phyloP scores from a whole-genome alignment of 2,888 invertebrate genomes.

The Muscina levida region DNA sequence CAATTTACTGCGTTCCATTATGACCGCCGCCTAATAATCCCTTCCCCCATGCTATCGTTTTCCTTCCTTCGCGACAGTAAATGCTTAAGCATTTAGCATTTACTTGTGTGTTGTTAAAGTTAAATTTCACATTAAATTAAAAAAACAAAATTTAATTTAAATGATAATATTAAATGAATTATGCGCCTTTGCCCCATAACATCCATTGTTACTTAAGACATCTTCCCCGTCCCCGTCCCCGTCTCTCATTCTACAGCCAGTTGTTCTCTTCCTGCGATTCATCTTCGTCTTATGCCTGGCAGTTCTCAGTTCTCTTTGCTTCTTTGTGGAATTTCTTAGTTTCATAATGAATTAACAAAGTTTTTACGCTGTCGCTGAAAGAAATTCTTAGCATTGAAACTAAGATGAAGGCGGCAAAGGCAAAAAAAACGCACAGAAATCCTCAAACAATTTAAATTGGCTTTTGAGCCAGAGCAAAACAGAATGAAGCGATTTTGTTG shows the following conservation, averaged over 20 bases:
- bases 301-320: too few relatives aligned
- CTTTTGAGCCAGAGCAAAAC: slow-evolving; percentile 32
- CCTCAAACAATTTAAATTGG: slow-evolving; percentile 28
- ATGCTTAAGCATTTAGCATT: too few relatives aligned
- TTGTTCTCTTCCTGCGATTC: too few relatives aligned
- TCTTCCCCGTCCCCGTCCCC: not conserved
- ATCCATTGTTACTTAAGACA: too few relatives aligned
- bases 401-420: not conserved
- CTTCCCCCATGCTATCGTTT: too few relatives aligned
- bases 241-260: not conserved
- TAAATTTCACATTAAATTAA: slow-evolving; percentile 42
- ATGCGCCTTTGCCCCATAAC: not conserved
- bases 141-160: slow-evolving; percentile 52
- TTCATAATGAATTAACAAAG: slow-evolving; percentile 36
- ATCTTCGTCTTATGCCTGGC: too few relatives aligned
- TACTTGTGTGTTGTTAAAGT: too few relatives aligned
- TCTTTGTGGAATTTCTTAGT: slow-evolving; percentile 9
- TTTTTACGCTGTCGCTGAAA: not conserved
- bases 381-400: slow-evolving; percentile 17
- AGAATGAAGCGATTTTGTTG: too few relatives aligned
- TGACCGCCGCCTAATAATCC: too few relatives aligned
- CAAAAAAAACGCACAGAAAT: too few relatives aligned
- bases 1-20: too few relatives aligned
- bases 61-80: too few relatives aligned
- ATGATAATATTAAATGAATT: slow-evolving; percentile 50